Evolutionary conservation across 2,888 invertebrate genomes (phyloP), one percentile per base, ranked within the genome.

Genomic region (Sesia bembeciformis): DNA sequence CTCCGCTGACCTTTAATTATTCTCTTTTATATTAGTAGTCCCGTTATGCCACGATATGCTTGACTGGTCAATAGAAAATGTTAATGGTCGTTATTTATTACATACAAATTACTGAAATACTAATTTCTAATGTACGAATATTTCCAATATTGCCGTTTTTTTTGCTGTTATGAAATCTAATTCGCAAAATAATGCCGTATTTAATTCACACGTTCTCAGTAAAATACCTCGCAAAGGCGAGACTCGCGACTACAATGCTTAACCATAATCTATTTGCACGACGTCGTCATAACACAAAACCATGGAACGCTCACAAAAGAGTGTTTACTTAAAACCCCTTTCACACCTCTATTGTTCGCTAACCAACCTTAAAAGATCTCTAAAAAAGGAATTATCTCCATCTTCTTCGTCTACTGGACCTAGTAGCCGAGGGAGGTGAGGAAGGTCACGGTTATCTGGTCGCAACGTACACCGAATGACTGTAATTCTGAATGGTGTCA

Each of bases 281-380:
- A 81, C 69, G 72, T 54, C 46, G 51, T 51, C 56, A 54, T 59
- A 50, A 74, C 77, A 82, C 79, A 80, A 78, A 80, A 70, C 76
- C 68, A 67, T 72, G 78, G 74, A 74, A 74, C 70, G 71, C 69
- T 77, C 75, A 71, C 76, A 86, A 84, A 85, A 85, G 86, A 83
- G 81, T 85, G 84, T 86, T 86, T 86, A 84, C 84, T 80, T 83
- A 83, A 70, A 85, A 86, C 85, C 86, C 86, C 86, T 65, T 86
- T 86, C 84, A 81, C 86, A 85, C 86, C 80, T 85, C 83, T 65
- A 83, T 86, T 86, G 85, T 85, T 78, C 70, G 55, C 46, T 58
- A 59, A 55, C 86, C 81, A 78, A 59, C 65, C 53, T 60, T 56
- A 52, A 6, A 53, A 66, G 86, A 76, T 57, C 78, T 59, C 49